These are phyloP conservation scores for Diglossa brunneiventris DNA, from an alignment of 2,113 vertebrate species.

Conservation along the genomic window DNA sequence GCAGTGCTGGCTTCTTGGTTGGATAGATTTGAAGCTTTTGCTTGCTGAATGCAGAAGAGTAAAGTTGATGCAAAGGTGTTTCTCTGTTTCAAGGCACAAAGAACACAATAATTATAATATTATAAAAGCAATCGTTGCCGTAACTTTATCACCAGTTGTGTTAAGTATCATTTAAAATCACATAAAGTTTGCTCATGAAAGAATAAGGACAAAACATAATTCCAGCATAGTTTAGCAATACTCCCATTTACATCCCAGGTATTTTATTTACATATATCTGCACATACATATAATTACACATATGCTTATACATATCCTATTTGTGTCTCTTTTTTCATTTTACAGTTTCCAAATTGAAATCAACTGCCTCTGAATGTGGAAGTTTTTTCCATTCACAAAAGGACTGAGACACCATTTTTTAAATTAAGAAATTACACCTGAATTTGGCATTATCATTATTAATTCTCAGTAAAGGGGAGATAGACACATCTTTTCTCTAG, in stretches of 20 bases:
- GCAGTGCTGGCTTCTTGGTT: conserved; percentile 77
- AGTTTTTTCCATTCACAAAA: conserved; percentile 2
- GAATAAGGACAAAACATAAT: not conserved
- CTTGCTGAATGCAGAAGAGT: conserved; percentile 78
- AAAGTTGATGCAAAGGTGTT: conserved; percentile 89
- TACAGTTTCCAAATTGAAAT: not conserved
- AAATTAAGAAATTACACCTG: conserved; percentile 43
- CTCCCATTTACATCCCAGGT: not conserved
- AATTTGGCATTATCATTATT: conserved; percentile 24
- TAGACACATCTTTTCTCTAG: conserved; percentile 6
- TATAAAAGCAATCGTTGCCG: not conserved
- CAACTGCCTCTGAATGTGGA: not conserved
- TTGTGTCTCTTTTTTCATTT: not conserved
- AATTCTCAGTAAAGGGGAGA: not conserved
- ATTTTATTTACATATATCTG: not conserved
- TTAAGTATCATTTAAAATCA: not conserved
- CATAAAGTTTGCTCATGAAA: not conserved
- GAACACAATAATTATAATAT: not conserved
- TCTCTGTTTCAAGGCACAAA: conserved; percentile 74
- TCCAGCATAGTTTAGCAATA: not conserved
- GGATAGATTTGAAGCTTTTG: conserved; percentile 75
- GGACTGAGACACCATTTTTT: not conserved
- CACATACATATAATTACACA: not conserved
- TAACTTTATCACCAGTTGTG: not conserved
- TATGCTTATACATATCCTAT: not conserved